A percentile compares a stretch with the other conserved stretches of the same genome.
These are phyloP conservation scores for Amblyteles armatorius DNA, from an alignment of 2,888 invertebrate genomes.

Conservation along the genomic window DNA sequence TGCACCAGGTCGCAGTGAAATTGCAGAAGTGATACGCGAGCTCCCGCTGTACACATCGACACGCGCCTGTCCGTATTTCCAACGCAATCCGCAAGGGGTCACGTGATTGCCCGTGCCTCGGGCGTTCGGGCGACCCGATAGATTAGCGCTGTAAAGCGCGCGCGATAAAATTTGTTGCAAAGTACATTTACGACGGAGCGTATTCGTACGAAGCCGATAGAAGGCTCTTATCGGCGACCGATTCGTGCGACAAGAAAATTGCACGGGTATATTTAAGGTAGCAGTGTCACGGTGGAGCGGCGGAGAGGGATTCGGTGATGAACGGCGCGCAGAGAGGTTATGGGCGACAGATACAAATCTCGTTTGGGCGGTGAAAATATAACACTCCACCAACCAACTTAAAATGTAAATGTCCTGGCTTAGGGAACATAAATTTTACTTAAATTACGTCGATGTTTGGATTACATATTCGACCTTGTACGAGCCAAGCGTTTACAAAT, in stretches of 20 bases:
- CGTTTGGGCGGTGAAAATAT: too few relatives aligned
- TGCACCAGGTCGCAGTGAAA: constrained; percentile 59
- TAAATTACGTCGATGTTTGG: too few relatives aligned
- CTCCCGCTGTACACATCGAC: constrained; percentile 39
- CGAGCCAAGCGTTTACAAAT: too few relatives aligned
- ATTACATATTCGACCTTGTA: too few relatives aligned
- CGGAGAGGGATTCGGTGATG: too few relatives aligned
- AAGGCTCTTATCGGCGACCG: constrained; percentile 1
- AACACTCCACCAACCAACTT: too few relatives aligned
- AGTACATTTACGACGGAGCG: constrained; percentile 67
- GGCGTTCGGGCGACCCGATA: background rate
- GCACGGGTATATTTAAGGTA: background rate
- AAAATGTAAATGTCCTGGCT: too few relatives aligned
- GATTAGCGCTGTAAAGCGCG: constrained; percentile 7
- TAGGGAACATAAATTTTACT: too few relatives aligned
- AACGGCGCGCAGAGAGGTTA: too few relatives aligned
- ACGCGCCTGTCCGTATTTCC: constrained; percentile 54
- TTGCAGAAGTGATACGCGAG: constrained; percentile 57
- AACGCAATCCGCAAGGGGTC: constrained; percentile 60
- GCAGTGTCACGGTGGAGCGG: too few relatives aligned
- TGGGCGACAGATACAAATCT: too few relatives aligned
- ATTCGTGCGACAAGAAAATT: background rate
- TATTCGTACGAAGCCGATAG: background rate
- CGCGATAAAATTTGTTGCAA: constrained; percentile 73
- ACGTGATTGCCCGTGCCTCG: constrained; percentile 58